Evolutionary conservation across 2,797 vertebrate genomes (phyloP).

Genomic region (Mionectes olivaceus): DNA sequence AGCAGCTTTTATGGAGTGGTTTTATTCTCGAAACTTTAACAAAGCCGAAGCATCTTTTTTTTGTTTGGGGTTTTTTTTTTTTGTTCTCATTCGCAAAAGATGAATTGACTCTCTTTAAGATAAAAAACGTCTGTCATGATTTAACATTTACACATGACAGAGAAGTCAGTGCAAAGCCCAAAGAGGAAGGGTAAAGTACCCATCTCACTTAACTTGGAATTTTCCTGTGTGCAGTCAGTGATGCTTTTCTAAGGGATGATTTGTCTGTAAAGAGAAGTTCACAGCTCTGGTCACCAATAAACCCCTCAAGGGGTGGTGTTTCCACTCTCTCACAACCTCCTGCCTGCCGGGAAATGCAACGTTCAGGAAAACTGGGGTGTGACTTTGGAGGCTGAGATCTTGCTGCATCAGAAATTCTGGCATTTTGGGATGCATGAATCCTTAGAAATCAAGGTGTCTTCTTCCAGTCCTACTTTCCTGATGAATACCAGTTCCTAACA

Average conservation of each 20-base stretch:
- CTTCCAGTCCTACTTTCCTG: background rate
- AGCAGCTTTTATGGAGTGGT: constrained; percentile 1
- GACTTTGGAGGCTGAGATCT: background rate
- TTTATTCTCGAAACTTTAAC: background rate
- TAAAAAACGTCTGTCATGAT: background rate
- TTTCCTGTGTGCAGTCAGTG: background rate
- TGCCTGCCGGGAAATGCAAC: background rate
- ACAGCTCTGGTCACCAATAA: background rate
- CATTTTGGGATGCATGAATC: rapidly evolving
- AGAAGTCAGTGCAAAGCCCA: background rate
- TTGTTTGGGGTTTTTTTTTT: no score
- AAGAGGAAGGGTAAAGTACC: rapidly evolving
- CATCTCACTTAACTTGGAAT: background rate
- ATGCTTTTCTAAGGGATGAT: background rate
- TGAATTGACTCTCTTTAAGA: background rate
- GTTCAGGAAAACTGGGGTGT: background rate
- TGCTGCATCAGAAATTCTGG: background rate
- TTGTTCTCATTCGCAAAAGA: background rate
- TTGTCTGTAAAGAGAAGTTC: background rate
- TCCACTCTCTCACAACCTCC: background rate
- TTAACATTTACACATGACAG: background rate
- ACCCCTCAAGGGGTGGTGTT: background rate
- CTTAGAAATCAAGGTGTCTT: background rate
- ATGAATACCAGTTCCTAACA: background rate
- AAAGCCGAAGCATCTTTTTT: background rate